Percentiles rank a stretch among this genome's conserved stretches.
These are phyloP conservation scores for Dromius quadrimaculatus DNA, from an alignment of 2,888 invertebrate species.

Conservation along the genomic window DNA sequence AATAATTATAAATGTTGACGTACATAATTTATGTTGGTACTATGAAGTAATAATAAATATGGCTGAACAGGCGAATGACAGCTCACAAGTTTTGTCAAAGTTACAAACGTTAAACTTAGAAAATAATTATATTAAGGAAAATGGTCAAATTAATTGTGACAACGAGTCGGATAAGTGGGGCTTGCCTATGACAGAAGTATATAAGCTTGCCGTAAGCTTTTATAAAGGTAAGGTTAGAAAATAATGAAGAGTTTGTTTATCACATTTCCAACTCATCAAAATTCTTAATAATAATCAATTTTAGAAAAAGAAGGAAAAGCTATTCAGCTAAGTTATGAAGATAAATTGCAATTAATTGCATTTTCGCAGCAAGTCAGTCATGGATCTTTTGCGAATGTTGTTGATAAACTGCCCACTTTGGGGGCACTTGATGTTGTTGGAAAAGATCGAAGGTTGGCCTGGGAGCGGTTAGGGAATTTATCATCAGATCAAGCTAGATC, in stretches of 20 bases:
- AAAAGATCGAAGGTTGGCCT: slow-evolving; percentile 90
- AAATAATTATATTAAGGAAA: slow-evolving; percentile 52
- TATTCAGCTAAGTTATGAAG: slow-evolving; percentile 92
- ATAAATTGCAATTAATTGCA: slow-evolving; percentile 91
- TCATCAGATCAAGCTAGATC: slow-evolving; percentile 89
- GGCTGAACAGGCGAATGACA: slow-evolving; percentile 60
- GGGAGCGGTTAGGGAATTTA: slow-evolving; percentile 92
- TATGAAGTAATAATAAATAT: slow-evolving; percentile 56
- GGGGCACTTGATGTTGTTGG: slow-evolving; percentile 97
- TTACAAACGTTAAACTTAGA: slow-evolving; percentile 60
- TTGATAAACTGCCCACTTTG: slow-evolving; percentile 78
- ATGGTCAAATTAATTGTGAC: slow-evolving; percentile 49
- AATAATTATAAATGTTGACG: too few species aligned
- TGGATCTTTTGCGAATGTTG: slow-evolving; percentile 82
- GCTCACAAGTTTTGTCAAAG: slow-evolving; percentile 61
- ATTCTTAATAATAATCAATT: slow-evolving; percentile 58
- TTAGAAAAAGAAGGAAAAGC: slow-evolving; percentile 98
- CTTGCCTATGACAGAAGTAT: slow-evolving; percentile 82
- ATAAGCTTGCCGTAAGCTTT: slow-evolving; percentile 89
- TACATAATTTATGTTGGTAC: slow-evolving; percentile 1
- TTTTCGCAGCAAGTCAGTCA: slow-evolving; percentile 91
- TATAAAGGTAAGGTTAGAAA: slow-evolving; percentile 99
- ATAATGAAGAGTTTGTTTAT: slow-evolving; percentile 28
- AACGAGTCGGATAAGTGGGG: slow-evolving; percentile 71
- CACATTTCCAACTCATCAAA: slow-evolving; percentile 33